These are phyloP conservation scores for Heteractis magnifica DNA, from an alignment of 92 coral and sea anemone genomes.

Conservation along the genomic window DNA sequence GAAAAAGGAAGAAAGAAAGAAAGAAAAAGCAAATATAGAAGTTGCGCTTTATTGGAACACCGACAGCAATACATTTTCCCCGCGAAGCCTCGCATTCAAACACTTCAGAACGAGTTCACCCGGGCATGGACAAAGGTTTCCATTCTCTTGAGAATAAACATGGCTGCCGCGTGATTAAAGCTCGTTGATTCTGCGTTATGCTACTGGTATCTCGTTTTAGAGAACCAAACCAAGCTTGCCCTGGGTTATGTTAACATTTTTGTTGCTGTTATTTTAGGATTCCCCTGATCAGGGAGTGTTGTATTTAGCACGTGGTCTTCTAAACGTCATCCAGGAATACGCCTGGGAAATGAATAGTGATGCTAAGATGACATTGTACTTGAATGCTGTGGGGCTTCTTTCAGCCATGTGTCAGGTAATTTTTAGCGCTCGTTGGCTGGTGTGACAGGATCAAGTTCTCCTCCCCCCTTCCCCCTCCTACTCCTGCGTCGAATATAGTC, in stretches of 20 bases:
- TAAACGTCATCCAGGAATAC: slow-evolving; percentile 90
- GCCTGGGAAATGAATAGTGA: slow-evolving; percentile 90
- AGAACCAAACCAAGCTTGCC: no score
- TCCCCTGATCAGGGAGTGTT: slow-evolving; percentile 94
- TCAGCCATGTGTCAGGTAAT: slow-evolving; percentile 92
- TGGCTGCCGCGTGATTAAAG: no score
- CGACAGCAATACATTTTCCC: no score
- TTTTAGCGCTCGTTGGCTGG: neutral
- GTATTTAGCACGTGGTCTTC: slow-evolving; percentile 85
- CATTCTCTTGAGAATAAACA: neutral
- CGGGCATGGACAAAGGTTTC: no score
- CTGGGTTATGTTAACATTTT: neutral
- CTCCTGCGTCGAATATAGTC: neutral
- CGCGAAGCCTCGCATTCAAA: no score
- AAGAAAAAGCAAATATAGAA: no score
- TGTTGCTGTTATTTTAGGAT: slow-evolving; percentile 51
- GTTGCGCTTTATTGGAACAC: neutral
- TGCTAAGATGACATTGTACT: slow-evolving; percentile 85
- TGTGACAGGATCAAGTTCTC: no score
- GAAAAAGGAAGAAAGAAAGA: neutral
- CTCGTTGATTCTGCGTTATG: no score
- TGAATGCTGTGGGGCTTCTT: slow-evolving; percentile 83
- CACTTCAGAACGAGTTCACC: no score
- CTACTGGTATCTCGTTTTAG: no score
- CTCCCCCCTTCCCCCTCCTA: no score